Percentiles rank a stretch among this genome's conserved stretches.
These are phyloP conservation scores for Lepidochrysops patricia DNA, from an alignment of 2,888 invertebrate genomes.

Conservation along the genomic window DNA sequence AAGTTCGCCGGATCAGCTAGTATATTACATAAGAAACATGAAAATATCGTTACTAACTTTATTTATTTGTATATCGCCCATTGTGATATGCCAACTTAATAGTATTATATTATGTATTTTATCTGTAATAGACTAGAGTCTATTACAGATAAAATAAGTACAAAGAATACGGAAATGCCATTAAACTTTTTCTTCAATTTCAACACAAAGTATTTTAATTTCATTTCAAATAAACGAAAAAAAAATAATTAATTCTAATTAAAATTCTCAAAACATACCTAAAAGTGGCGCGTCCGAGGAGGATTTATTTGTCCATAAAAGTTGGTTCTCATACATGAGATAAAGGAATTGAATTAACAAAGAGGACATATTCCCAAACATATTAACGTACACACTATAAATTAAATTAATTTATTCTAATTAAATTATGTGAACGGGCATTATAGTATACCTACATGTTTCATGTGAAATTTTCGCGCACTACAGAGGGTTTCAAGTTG, in stretches of 20 bases:
- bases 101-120: no score
- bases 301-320: background rate
- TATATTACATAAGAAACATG: no score
- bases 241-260: background rate
- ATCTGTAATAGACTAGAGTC: no score
- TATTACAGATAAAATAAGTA: no score
- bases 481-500: background rate
- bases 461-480: no score
- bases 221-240: background rate
- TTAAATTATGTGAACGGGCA: background rate
- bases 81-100: no score
- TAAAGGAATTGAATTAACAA: conserved; percentile 11
- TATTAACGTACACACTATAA: conserved; percentile 1
- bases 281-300: background rate
- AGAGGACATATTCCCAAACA: background rate
- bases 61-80: no score
- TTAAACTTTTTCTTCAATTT: no score
- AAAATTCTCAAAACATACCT: background rate
- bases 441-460: background rate
- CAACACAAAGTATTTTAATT: no score
- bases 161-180: no score
- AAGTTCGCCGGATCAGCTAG: no score
- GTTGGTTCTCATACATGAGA: conserved; percentile 3
- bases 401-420: background rate
- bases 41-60: no score